A percentile compares a stretch with the other conserved stretches of the same genome.
phyloP scores from a whole-genome alignment of 2,113 vertebrate genomes.

The Plecotus auritus region DNA sequence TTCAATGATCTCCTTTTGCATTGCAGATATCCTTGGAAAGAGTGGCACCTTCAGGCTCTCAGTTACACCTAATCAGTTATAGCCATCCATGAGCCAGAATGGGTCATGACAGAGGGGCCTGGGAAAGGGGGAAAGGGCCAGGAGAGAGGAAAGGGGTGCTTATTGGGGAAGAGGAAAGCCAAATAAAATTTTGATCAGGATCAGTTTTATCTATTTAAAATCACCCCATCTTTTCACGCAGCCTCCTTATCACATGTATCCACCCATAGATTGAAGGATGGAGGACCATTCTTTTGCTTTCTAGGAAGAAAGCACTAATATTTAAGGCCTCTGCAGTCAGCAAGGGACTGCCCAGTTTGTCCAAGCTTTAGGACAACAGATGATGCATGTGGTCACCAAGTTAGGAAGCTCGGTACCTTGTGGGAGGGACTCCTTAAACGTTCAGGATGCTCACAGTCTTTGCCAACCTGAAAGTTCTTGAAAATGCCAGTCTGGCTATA shows the following conservation, averaged over 20 bases:
- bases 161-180: neutral
- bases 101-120: neutral
- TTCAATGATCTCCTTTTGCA: neutral
- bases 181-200: neutral
- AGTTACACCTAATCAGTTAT: neutral
- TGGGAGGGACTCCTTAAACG: neutral
- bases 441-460: neutral
- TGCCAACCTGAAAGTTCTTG: neutral
- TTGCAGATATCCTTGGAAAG: neutral
- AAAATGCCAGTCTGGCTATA: neutral
- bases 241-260: neutral
- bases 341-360: neutral
- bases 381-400: neutral
- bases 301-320: neutral
- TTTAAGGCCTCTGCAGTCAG: neutral
- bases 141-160: neutral
- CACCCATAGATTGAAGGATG: neutral
- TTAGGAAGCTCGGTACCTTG: neutral
- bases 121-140: neutral
- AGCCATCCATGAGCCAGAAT: neutral
- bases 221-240: neutral
- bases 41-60: neutral
- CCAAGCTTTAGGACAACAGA: neutral
- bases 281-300: neutral
- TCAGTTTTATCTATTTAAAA: neutral